These are phyloP conservation scores for Lasius platythorax DNA, from an alignment of 2,888 invertebrate genomes.

Conservation along the genomic window DNA sequence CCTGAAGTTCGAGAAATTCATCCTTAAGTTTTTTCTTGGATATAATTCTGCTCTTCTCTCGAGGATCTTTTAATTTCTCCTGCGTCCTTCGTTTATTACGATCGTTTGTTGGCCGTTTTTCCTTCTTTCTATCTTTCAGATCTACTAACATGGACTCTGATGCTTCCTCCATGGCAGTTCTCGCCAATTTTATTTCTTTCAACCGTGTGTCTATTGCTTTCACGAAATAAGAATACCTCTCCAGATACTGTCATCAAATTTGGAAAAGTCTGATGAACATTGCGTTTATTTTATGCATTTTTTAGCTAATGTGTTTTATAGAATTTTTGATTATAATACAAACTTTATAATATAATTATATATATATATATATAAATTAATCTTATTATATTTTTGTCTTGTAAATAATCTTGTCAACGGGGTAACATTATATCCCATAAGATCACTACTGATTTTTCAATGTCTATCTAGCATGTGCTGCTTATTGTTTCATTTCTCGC, in stretches of 20 bases:
- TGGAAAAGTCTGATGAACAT: not conserved
- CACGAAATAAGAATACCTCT: slow-evolving; percentile 63
- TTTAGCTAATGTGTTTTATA: not conserved
- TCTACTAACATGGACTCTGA: not conserved
- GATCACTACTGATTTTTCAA: not conserved
- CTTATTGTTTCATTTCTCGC: not conserved
- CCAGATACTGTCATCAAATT: slow-evolving; percentile 61
- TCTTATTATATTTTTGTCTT: not conserved
- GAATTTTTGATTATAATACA: not conserved
- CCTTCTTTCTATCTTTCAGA: not conserved
- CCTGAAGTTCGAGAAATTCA: slow-evolving; percentile 72
- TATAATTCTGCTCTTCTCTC: slow-evolving; percentile 24
- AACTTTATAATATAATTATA: not conserved
- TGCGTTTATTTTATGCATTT: not conserved
- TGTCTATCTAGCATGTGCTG: not conserved
- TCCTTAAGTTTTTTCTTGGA: slow-evolving; percentile 63
- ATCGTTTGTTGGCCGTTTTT: slow-evolving; percentile 22
- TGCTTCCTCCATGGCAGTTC: not conserved
- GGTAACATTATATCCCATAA: not conserved
- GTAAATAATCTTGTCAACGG: not conserved
- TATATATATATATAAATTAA: not conserved
- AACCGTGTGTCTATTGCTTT: slow-evolving; percentile 67
- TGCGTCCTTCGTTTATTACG: not conserved
- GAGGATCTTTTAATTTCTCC: not conserved
- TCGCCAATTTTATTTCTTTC: slow-evolving; percentile 63